Conservation (phyloP, 1,140 invertebrate genomes). For the Leptinotarsa defecta region DNA sequence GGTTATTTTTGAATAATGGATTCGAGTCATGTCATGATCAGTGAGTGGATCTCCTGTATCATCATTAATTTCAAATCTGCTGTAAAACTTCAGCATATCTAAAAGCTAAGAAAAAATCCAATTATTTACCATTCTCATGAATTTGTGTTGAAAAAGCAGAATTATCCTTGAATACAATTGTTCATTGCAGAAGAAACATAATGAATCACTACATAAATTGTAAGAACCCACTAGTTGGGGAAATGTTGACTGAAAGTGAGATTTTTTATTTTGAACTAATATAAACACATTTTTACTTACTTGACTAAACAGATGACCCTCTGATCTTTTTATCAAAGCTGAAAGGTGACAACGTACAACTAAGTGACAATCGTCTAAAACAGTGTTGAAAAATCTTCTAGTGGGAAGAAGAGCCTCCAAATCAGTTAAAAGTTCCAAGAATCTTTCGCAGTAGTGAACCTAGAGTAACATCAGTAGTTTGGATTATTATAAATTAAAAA, state of each 20-base stretch:
- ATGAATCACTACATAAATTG: too few relatives aligned
- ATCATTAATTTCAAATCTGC: constrained; percentile 97
- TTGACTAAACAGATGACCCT: constrained; percentile 91
- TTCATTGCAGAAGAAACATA: too few relatives aligned
- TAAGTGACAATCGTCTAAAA: constrained; percentile 93
- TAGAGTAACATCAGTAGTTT: constrained; percentile 40
- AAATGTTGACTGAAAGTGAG: too few relatives aligned
- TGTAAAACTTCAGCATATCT: constrained; percentile 96
- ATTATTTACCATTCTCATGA: too few relatives aligned
- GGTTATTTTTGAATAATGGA: constrained; percentile 91
- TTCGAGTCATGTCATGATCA: constrained; percentile 89
- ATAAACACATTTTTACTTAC: constrained; percentile 61
- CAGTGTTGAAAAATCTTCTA: constrained; percentile 93
- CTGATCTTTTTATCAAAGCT: constrained; percentile 71
- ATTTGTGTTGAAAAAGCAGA: too few relatives aligned
- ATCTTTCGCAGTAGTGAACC: constrained; percentile 90
- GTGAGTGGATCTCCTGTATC: constrained; percentile 92
- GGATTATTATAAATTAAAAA: too few relatives aligned
- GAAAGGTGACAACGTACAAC: constrained; percentile 89
- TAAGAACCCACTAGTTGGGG: too few relatives aligned
- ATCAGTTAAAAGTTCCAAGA: constrained; percentile 95
- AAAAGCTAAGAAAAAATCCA: constrained; percentile 73
- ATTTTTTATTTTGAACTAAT: too few relatives aligned
- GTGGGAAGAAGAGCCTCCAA: constrained; percentile 94
- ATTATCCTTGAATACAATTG: too few relatives aligned